Evolutionary conservation across 2,797 vertebrate species (phyloP), one percentile per base, ranked within the genome.

Genomic region (Xenopus petersii): DNA sequence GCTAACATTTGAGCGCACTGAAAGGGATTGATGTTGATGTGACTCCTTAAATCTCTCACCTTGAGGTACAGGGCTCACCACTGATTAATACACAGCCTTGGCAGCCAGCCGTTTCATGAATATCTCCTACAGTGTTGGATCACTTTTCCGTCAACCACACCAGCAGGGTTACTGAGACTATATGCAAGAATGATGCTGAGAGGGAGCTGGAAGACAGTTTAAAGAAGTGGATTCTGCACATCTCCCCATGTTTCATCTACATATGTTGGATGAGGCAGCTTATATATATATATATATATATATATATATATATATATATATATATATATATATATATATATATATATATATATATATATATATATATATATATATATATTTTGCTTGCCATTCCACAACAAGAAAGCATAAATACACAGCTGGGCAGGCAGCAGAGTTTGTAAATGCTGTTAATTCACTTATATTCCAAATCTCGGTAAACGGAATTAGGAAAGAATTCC

Each of bases 71-170:
- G 73, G 74, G 51, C 78, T 84, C 83, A 81, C 76, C 71, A 81
- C 48, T 81, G 79, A 85, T 81, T 84, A 83, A 82, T 78, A 85
- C 81, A 85, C 74, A 77, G 80, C 49, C 75, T 81, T 86, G 85
- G 82, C 81, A 86, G 73, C 64, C 81, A 73, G 71, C 71, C 64
- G 76, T 70, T 8, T 70, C 61, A n/a, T 0, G 67, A 82, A 77
- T 81, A 75, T 80, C 79, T 83, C 81, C 79, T 82, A 77, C 82
- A 63, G 75, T 84, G 85, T 79, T 81, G 81, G 48, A 61, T 74
- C 76, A 74, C 76, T 74, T 60, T 74, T 30, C 76, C 62, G 71
- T 74, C 76, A 79, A 70, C 76, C 36, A 16, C 65, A 55, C 71
- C 76, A 79, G 76, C 71, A 69, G 76, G 76, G 65, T 78, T 65